Evolutionary conservation across 2,113 vertebrate genomes (phyloP).

Genomic region (Rhadina sibilatrix): DNA sequence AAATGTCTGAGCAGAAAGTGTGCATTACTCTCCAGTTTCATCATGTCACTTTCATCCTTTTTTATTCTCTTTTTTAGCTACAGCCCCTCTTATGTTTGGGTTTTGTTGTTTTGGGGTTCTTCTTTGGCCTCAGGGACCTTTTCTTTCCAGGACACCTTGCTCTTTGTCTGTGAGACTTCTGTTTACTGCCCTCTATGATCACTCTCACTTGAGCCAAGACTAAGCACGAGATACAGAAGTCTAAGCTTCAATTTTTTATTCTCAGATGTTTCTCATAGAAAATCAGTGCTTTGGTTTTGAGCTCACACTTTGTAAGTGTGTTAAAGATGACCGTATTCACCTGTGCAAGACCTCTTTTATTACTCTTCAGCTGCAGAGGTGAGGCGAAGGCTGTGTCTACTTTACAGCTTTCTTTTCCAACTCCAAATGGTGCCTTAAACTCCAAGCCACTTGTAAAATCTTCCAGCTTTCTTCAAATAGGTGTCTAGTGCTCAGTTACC

Average conservation of each 20-base stretch:
- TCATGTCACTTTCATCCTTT: not conserved
- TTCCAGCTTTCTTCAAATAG: not conserved
- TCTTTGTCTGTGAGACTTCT: not conserved
- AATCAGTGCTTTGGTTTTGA: not conserved
- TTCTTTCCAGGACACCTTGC: not conserved
- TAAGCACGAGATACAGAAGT: not conserved
- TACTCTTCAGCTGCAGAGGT: not conserved
- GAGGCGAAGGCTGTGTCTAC: not conserved
- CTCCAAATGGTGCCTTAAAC: not conserved
- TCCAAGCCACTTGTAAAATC: not conserved
- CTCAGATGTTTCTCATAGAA: not conserved
- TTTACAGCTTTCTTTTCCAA: not conserved
- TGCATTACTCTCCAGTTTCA: not conserved
- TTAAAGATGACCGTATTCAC: not conserved
- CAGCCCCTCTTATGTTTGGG: not conserved
- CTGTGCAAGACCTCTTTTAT: not conserved
- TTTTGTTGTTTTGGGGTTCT: not conserved
- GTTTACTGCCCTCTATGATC: not conserved
- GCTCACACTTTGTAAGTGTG: accelerated
- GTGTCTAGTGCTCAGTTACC: not conserved
- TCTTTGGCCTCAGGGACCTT: not conserved
- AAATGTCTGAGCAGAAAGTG: not conserved
- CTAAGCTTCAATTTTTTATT: not conserved
- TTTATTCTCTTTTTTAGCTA: not conserved
- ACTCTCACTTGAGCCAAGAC: not conserved